Percentiles rank a stretch among this genome's conserved stretches.
phyloP scores from a whole-genome alignment of 2,113 vertebrate species.

The Odobenus rosmarus region DNA sequence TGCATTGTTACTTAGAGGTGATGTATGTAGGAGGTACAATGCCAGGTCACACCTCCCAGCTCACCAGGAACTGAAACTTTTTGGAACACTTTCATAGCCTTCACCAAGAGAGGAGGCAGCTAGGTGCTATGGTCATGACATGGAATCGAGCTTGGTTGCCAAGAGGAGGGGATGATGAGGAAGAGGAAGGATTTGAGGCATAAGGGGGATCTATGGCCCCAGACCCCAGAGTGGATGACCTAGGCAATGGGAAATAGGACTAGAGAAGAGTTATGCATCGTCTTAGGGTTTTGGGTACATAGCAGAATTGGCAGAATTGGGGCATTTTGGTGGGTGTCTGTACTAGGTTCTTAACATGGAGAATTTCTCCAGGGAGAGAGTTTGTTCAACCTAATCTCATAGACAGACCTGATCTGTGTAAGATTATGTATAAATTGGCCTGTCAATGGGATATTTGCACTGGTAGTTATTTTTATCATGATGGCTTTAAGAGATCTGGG shows the following conservation, averaged over 20 bases:
- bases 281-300: not conserved
- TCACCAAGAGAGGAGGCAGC: not conserved
- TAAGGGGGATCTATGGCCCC: not conserved
- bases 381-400: not conserved
- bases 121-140: not conserved
- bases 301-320: not conserved
- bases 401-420: not conserved
- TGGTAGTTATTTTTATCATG: constrained; percentile 13
- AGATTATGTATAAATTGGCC: not conserved
- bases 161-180: not conserved
- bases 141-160: not conserved
- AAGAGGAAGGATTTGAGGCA: not conserved
- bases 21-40: not conserved
- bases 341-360: not conserved
- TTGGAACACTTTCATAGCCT: not conserved
- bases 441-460: not conserved
- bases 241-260: not conserved
- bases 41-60: not conserved
- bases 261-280: not conserved
- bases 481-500: constrained; percentile 21
- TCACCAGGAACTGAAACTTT: not conserved
- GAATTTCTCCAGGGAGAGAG: not conserved
- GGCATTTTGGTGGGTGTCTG: not conserved
- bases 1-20: not conserved
- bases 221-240: not conserved